phyloP scores from a whole-genome alignment of 2,797 vertebrate species.

The Lacerta bilineata region DNA sequence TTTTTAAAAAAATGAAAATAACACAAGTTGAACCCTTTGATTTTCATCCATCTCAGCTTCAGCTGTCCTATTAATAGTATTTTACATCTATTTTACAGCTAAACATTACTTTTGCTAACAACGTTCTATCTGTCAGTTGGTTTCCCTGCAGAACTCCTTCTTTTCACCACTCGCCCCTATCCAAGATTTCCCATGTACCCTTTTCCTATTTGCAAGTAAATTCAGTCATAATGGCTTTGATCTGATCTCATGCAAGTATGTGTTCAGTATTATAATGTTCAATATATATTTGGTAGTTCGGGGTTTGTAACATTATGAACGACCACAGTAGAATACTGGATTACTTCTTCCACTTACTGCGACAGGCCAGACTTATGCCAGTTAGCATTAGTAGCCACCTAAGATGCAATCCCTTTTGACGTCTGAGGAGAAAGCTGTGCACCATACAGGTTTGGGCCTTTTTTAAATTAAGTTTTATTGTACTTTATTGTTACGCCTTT shows the following conservation, averaged over 20 bases:
- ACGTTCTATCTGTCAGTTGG: neutral
- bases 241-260: neutral
- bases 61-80: neutral
- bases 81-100: neutral
- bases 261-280: neutral
- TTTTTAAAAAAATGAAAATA: neutral
- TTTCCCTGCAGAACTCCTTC: neutral
- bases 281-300: neutral
- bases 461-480: neutral
- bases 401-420: neutral
- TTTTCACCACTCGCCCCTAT: neutral
- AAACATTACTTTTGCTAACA: slow-evolving; percentile 9
- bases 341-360: neutral
- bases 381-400: neutral
- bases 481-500: neutral
- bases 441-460: neutral
- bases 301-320: neutral
- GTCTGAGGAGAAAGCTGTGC: neutral
- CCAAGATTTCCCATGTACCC: neutral
- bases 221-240: neutral
- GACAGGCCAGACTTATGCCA: neutral
- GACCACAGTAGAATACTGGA: neutral
- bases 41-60: neutral
- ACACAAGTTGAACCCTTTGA: slow-evolving; percentile 1
- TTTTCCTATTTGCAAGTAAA: neutral